Percentiles rank a stretch among this genome's conserved stretches.
Evolutionary conservation across 1,140 invertebrate genomes (phyloP).

Genomic region (Matsumurasca onukii): DNA sequence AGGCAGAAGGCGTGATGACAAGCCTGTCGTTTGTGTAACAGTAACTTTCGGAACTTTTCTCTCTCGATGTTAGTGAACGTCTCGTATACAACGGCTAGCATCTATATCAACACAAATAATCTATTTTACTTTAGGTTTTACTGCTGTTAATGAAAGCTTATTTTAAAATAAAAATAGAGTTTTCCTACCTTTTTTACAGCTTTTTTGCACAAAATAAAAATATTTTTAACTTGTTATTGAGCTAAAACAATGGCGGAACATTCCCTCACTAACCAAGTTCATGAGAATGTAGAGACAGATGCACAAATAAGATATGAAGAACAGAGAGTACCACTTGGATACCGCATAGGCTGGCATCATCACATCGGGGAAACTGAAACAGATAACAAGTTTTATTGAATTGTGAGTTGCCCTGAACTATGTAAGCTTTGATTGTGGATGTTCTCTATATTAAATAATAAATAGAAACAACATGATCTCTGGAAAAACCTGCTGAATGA

Average conservation of each 20-base stretch:
- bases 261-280: slow-evolving; percentile 86
- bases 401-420: too few relatives aligned
- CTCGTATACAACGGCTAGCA: slow-evolving; percentile 90
- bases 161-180: too few relatives aligned
- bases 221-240: too few relatives aligned
- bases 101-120: slow-evolving; percentile 60
- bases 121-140: too few relatives aligned
- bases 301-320: slow-evolving; percentile 84
- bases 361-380: slow-evolving; percentile 83
- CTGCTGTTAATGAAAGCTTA: too few relatives aligned
- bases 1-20: slow-evolving; percentile 81
- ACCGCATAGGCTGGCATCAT: slow-evolving; percentile 90
- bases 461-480: too few relatives aligned
- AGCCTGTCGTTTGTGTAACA: slow-evolving; percentile 80
- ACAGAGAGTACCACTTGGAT: slow-evolving; percentile 79
- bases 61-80: slow-evolving; percentile 86
- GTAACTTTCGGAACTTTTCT: slow-evolving; percentile 81
- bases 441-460: too few relatives aligned
- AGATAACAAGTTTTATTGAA: not conserved
- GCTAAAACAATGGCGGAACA: too few relatives aligned
- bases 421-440: too few relatives aligned
- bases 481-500: too few relatives aligned
- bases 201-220: too few relatives aligned
- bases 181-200: too few relatives aligned
- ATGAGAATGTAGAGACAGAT: slow-evolving; percentile 86